phyloP scores from a whole-genome alignment of 2,797 vertebrate species.

The Etheostoma nigrum region DNA sequence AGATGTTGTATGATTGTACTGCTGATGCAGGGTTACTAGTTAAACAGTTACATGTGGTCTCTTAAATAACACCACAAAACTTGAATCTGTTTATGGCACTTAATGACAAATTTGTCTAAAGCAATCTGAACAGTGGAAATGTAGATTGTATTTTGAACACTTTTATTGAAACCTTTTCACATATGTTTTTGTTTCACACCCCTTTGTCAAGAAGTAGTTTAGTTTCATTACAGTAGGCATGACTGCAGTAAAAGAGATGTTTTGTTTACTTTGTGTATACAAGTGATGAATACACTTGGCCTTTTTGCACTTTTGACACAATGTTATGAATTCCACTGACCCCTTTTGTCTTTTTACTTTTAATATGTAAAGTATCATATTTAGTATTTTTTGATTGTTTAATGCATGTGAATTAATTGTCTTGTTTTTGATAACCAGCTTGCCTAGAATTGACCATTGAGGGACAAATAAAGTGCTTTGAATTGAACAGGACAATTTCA shows the following conservation, averaged over 20 bases:
- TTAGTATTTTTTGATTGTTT: background rate
- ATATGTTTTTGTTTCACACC: background rate
- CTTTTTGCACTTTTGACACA: background rate
- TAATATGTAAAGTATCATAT: background rate
- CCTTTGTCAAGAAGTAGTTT: background rate
- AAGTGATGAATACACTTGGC: background rate
- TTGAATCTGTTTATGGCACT: background rate
- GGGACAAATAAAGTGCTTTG: background rate
- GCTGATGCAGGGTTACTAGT: slow-evolving; percentile 27
- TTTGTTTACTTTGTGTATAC: background rate
- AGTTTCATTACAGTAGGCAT: background rate
- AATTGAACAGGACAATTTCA: background rate
- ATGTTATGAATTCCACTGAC: background rate
- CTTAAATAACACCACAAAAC: background rate
- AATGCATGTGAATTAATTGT: background rate
- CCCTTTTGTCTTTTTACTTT: background rate
- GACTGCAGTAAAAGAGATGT: background rate
- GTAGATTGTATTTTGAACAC: background rate
- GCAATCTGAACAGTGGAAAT: background rate
- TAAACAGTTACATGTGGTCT: slow-evolving; percentile 15
- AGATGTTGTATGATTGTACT: slow-evolving; percentile 52
- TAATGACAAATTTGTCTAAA: background rate
- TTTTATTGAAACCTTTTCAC: background rate
- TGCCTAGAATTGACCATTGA: background rate
- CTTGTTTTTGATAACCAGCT: background rate